Conservation (phyloP, 2,113 vertebrate genomes). For the Clarias magur region DNA sequence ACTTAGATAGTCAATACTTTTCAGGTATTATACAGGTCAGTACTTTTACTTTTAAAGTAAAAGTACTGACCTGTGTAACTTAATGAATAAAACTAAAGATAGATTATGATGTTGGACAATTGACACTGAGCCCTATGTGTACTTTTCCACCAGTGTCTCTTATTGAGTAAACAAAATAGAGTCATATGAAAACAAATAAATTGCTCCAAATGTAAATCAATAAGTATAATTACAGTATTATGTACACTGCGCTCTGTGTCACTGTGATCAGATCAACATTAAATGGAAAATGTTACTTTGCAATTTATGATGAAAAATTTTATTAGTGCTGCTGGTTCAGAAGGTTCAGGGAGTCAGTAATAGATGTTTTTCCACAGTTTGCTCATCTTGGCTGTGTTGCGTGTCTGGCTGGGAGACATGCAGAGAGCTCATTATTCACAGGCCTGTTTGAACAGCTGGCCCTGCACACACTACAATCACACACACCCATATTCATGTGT, state of each 20-base stretch:
- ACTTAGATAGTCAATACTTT: too few species aligned
- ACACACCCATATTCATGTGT: conserved; percentile 49
- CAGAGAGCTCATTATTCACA: conserved; percentile 55
- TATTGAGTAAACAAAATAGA: conserved; percentile 3
- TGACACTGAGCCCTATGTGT: background rate
- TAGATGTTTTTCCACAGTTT: conserved; percentile 43
- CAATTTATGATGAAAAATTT: conserved; percentile 1
- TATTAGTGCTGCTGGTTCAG: conserved; percentile 4
- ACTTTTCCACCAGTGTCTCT: conserved; percentile 16
- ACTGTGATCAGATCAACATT: background rate
- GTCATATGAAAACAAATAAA: conserved; percentile 4
- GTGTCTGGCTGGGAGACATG: conserved; percentile 41
- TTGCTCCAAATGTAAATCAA: background rate
- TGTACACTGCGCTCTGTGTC: background rate
- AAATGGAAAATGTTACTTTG: background rate
- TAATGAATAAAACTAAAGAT: background rate
- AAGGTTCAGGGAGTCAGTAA: conserved; percentile 34
- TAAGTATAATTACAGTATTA: conserved; percentile 7
- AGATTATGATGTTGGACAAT: background rate
- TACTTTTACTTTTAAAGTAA: too few species aligned
- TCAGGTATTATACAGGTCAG: too few species aligned
- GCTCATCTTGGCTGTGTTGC: conserved; percentile 40
- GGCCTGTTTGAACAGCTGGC: conserved; percentile 51
- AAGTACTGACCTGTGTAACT: background rate
- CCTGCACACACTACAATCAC: conserved; percentile 33